These are phyloP conservation scores for Mico argentatus DNA, from an alignment of 2,797 vertebrate genomes.

Conservation along the genomic window DNA sequence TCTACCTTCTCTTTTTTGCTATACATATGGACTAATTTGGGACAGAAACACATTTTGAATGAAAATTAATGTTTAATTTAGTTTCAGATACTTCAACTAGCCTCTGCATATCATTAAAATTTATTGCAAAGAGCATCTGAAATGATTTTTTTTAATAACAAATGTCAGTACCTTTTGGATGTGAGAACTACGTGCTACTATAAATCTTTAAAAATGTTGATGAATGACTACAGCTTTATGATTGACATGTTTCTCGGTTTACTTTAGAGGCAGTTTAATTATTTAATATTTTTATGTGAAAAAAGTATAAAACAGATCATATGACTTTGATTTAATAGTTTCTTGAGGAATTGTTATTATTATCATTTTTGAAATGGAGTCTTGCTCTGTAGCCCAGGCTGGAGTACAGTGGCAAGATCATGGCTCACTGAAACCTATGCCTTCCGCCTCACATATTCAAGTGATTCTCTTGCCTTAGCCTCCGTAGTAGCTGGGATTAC, in stretches of 20 bases:
- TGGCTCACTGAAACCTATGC: neutral
- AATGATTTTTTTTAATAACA: neutral
- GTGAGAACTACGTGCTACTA: neutral
- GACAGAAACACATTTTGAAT: slow-evolving; percentile 34
- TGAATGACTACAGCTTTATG: neutral
- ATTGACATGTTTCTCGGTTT: neutral
- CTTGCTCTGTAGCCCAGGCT: neutral
- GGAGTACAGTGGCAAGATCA: neutral
- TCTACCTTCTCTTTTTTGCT: neutral
- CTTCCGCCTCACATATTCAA: neutral
- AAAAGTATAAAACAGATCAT: neutral
- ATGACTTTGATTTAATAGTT: neutral
- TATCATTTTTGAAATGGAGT: neutral
- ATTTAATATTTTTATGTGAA: neutral
- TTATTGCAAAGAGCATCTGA: neutral
- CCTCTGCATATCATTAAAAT: neutral
- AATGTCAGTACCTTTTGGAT: neutral
- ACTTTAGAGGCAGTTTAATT: neutral
- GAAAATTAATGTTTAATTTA: slow-evolving; percentile 24
- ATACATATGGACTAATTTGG: neutral
- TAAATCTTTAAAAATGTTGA: slow-evolving; percentile 36
- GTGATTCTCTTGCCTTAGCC: neutral
- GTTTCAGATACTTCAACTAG: neutral
- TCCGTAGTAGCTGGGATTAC: neutral
- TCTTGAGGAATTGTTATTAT: neutral